Base-by-base conservation (phyloP, 2,888 invertebrate genomes). In the Dendrolimus houi region DNA sequence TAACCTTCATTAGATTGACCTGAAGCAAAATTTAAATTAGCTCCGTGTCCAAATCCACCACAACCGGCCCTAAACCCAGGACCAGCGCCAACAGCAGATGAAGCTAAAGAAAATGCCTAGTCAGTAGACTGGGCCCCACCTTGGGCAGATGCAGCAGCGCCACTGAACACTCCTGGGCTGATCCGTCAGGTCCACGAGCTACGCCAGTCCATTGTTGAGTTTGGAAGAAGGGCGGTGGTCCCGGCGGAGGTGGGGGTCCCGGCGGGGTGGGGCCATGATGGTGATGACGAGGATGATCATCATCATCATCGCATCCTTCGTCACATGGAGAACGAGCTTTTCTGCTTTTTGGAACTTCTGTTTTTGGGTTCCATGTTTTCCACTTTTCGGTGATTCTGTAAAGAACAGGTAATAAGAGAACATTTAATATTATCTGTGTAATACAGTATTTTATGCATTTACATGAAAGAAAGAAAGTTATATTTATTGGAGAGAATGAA, bases 21-120 rank as follows among this genome's bases (percentile, higher is more conserved):
- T 0, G 29, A 29, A 6, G 29, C 29, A 2, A 8, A 9, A 47
- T 47, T 47, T 8, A 12, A 8, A 47, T 3, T 47, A 10, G 12
- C 47, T 47, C 0, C 47, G 2, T 8, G 6, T 47, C 47, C 53
- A 54, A 56, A 57, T 6, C 55, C 53, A 13, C 55, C 59, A 14
- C 56, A 52, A 53, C 58, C 60, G 10, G 56, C 58, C 29, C 29
- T 29, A 29, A 29, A 29, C 0, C 0, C 6, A 29, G 29, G 29
- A 0, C 59, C 62, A 40, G 64, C 58, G 10, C 60, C 61, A 57
- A 61, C 66, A 3, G 66, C 62, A 9, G 68, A 66, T 14, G 68
- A 64, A 8, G 73, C 71, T 14, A 73, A 56, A 7, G 73, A 69
- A 58, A 69, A 68, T 9, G 71, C 68, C 59, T 71, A 68, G 17